Evolutionary conservation across 2,888 invertebrate genomes (phyloP).

Genomic region (Perdita meconis): DNA sequence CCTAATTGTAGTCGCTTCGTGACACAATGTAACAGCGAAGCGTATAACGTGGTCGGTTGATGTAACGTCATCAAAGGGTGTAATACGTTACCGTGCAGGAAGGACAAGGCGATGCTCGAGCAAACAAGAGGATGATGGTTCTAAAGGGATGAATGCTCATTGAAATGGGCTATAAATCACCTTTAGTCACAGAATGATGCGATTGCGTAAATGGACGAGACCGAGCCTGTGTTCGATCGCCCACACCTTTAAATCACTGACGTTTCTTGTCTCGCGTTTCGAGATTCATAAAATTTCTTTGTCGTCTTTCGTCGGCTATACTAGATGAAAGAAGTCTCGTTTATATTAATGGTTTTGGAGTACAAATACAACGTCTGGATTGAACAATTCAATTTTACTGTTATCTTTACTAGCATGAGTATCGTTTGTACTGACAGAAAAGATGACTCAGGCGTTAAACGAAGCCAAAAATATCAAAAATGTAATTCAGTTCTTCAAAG

Average conservation of each 20-base stretch:
- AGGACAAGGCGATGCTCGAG: conserved; percentile 22
- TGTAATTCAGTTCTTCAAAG: too few relatives aligned
- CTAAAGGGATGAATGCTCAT: conserved; percentile 21
- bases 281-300: conserved; percentile 10
- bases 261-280: too few relatives aligned
- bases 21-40: conserved; percentile 12
- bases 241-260: conserved; percentile 34
- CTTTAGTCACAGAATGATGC: conserved; percentile 22
- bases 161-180: conserved; percentile 51
- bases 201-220: conserved; percentile 44
- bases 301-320: not conserved
- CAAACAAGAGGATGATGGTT: conserved; percentile 33
- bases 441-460: too few relatives aligned
- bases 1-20: not conserved
- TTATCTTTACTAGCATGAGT: too few relatives aligned
- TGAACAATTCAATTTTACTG: too few relatives aligned
- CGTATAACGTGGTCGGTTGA: conserved; percentile 9
- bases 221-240: conserved; percentile 31
- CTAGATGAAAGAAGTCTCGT: too few relatives aligned
- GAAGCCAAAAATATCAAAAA: too few relatives aligned
- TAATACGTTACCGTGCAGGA: conserved; percentile 11
- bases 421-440: too few relatives aligned
- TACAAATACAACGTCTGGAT: too few relatives aligned
- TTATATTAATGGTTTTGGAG: too few relatives aligned
- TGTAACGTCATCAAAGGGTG: not conserved